These are phyloP conservation scores for Phocides pigmalion DNA, from an alignment of 1,140 invertebrate species.

Conservation along the genomic window DNA sequence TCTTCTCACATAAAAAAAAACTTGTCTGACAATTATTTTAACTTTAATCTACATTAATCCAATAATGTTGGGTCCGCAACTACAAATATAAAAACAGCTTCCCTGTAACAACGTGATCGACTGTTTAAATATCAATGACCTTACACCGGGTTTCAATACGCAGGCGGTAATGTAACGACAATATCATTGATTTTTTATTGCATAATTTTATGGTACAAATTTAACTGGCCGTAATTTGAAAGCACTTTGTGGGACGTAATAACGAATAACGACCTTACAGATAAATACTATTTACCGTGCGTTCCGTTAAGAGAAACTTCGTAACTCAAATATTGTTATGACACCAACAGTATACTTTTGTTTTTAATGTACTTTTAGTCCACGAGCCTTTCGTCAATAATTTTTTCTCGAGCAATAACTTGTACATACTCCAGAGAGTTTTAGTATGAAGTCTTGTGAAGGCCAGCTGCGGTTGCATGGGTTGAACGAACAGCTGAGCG, in stretches of 20 bases:
- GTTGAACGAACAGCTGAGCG: too few species aligned
- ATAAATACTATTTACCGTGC: slow-evolving; percentile 18
- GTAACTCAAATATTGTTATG: slow-evolving; percentile 23
- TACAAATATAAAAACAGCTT: neutral
- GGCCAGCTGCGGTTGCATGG: too few species aligned
- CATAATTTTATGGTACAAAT: slow-evolving; percentile 23
- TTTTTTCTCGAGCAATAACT: too few species aligned
- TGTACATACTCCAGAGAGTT: too few species aligned
- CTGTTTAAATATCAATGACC: slow-evolving; percentile 6
- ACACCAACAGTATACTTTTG: slow-evolving; percentile 6
- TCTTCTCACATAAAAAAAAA: too few species aligned
- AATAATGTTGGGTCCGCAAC: too few species aligned
- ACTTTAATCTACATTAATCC: too few species aligned
- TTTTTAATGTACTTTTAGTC: slow-evolving; percentile 2
- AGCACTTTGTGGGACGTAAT: slow-evolving; percentile 23
- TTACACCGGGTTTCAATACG: neutral
- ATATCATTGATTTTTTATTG: slow-evolving; percentile 27
- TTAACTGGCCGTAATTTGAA: slow-evolving; percentile 20
- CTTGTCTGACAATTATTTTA: too few species aligned
- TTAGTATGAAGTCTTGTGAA: too few species aligned
- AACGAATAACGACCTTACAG: slow-evolving; percentile 12
- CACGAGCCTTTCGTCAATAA: too few species aligned
- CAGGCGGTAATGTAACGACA: slow-evolving; percentile 7
- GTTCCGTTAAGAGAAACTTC: slow-evolving; percentile 15
- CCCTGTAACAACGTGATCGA: neutral